phyloP scores from a whole-genome alignment of 2,888 invertebrate genomes.

The Zygaena filipendulae region DNA sequence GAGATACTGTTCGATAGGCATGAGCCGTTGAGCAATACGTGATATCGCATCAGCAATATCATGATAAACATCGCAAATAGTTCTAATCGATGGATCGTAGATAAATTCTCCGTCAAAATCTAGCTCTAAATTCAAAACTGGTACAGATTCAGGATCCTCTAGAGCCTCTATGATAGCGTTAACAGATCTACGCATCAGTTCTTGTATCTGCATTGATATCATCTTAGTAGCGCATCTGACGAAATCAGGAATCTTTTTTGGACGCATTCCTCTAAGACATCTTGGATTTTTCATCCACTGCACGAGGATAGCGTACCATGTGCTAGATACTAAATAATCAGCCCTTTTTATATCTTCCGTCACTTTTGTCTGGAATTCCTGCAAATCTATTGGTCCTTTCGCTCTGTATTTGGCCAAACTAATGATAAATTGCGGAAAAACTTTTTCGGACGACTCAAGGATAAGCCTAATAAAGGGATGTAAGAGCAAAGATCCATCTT shows the following conservation, averaged over 20 bases:
- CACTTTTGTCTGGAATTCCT: conserved; percentile 35
- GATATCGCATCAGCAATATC: conserved; percentile 67
- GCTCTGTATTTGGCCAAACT: conserved; percentile 55
- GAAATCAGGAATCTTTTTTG: conserved; percentile 42
- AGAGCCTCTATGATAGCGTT: conserved; percentile 69
- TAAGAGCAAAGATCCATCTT: conserved; percentile 67
- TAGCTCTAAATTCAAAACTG: conserved; percentile 70
- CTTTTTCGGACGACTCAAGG: conserved; percentile 57
- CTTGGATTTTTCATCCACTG: conserved; percentile 60
- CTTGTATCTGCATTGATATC: conserved; percentile 71
- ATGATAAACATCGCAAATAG: conserved; percentile 68
- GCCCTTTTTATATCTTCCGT: conserved; percentile 48
- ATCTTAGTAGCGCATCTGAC: conserved; percentile 52
- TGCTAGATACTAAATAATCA: conserved; percentile 51
- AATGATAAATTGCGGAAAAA: conserved; percentile 66
- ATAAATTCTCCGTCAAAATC: conserved; percentile 64
- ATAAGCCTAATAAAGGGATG: conserved; percentile 73
- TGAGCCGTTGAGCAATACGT: conserved; percentile 66
- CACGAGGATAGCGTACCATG: conserved; percentile 51
- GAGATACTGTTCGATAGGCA: conserved; percentile 66
- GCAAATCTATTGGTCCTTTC: conserved; percentile 42
- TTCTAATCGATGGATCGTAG: conserved; percentile 68
- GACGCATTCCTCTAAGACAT: conserved; percentile 45
- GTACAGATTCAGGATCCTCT: conserved; percentile 60
- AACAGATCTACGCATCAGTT: conserved; percentile 74